Evolutionary conservation across 2,113 vertebrate genomes (phyloP).

Genomic region (Nothobranchius kuhntae): DNA sequence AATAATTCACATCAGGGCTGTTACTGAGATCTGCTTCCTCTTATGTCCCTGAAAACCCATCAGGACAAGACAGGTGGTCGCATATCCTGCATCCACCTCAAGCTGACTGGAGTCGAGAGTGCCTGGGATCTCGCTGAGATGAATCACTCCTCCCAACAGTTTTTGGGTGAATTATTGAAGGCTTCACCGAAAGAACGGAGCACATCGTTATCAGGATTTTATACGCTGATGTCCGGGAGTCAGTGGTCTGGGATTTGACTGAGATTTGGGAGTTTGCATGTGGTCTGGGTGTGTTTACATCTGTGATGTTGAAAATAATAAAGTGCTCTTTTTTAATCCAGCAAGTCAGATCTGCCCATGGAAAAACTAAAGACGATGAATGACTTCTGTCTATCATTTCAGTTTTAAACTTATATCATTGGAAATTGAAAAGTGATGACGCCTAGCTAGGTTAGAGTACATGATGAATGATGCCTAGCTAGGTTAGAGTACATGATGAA

Average conservation of each 20-base stretch:
- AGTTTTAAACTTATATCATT: too few relatives aligned
- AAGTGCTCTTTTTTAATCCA: not conserved
- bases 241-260: conserved; percentile 22
- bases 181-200: conserved; percentile 27
- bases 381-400: not conserved
- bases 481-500: too few relatives aligned
- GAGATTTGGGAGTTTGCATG: not conserved
- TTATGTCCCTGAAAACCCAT: conserved; percentile 47
- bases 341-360: not conserved
- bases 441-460: too few relatives aligned
- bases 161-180: conserved; percentile 67
- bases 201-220: conserved; percentile 41
- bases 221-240: conserved; percentile 40
- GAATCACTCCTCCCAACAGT: conserved; percentile 46
- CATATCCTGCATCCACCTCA: conserved; percentile 20
- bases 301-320: conserved; percentile 7
- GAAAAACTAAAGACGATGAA: not conserved
- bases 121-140: conserved; percentile 28
- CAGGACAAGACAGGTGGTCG: conserved; percentile 50
- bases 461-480: too few relatives aligned
- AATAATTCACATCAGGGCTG: conserved; percentile 75
- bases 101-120: conserved; percentile 13
- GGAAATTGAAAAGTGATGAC: too few relatives aligned
- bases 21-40: conserved; percentile 50
- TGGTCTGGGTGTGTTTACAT: conserved; percentile 8